Evolutionary conservation across 2,888 invertebrate genomes (phyloP).

Genomic region (Metalampra italica): DNA sequence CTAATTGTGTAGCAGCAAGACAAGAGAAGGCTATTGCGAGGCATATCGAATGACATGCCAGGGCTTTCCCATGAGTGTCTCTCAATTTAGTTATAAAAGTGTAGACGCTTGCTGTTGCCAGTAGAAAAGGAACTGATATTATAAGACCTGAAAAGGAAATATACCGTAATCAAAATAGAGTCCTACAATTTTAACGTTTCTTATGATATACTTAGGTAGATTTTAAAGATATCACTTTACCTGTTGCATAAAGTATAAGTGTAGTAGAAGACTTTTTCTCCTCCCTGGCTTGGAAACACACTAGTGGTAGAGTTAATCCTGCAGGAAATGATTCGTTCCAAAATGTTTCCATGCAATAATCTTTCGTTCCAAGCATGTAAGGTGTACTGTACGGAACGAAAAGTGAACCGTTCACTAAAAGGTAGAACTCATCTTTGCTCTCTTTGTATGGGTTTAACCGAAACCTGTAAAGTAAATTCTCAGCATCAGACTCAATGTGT

Average conservation of each 20-base stretch:
- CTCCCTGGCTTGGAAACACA: slow-evolving; percentile 66
- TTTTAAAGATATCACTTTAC: slow-evolving; percentile 24
- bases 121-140: slow-evolving; percentile 72
- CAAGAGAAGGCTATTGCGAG: slow-evolving; percentile 75
- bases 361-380: slow-evolving; percentile 65
- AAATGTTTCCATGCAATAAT: slow-evolving; percentile 81
- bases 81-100: slow-evolving; percentile 70
- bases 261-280: slow-evolving; percentile 54
- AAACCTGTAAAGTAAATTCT: slow-evolving; percentile 52
- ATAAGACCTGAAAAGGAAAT: slow-evolving; percentile 56
- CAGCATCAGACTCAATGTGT: not conserved
- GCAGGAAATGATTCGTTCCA: slow-evolving; percentile 63
- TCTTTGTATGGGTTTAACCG: slow-evolving; percentile 69
- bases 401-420: slow-evolving; percentile 79
- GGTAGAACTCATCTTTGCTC: slow-evolving; percentile 74
- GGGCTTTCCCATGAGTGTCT: slow-evolving; percentile 76
- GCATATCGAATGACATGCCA: slow-evolving; percentile 77
- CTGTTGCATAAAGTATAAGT: slow-evolving; percentile 61
- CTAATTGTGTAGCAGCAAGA: slow-evolving; percentile 75
- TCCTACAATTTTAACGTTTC: too few relatives aligned
- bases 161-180: not conserved
- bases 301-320: slow-evolving; percentile 71
- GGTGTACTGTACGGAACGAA: slow-evolving; percentile 69
- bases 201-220: too few relatives aligned
- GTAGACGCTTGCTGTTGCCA: slow-evolving; percentile 70